phyloP scores from a whole-genome alignment of 2,797 vertebrate genomes.

The Knipowitschia caucasica region DNA sequence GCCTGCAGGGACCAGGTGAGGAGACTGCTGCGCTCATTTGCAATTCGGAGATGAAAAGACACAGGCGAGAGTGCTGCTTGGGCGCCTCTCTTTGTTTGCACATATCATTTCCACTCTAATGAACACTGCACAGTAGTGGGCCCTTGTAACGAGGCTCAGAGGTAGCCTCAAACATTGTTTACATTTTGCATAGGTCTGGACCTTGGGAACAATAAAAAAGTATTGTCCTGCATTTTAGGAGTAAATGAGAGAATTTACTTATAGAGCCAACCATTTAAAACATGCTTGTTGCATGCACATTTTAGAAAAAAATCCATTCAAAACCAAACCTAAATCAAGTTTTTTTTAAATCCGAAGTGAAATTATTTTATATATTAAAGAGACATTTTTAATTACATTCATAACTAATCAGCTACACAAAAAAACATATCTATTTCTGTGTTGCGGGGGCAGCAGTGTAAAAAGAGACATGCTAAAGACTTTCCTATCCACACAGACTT shows the following conservation, averaged over 20 bases:
- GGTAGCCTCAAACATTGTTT: slow-evolving; percentile 65
- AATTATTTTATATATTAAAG: too few relatives aligned
- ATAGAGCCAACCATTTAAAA: too few relatives aligned
- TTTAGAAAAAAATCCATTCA: too few relatives aligned
- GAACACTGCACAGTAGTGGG: slow-evolving; percentile 63
- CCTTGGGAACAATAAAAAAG: slow-evolving; percentile 40
- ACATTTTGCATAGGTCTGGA: slow-evolving; percentile 60
- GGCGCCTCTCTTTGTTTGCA: slow-evolving; percentile 74
- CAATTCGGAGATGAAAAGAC: slow-evolving; percentile 70
- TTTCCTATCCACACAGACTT: too few relatives aligned
- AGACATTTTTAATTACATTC: too few relatives aligned
- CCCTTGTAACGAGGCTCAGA: slow-evolving; percentile 61
- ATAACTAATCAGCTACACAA: too few relatives aligned
- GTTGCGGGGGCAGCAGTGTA: too few relatives aligned
- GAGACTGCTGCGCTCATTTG: slow-evolving; percentile 71
- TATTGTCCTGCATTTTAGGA: slow-evolving; percentile 30
- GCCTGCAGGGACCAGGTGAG: slow-evolving; percentile 74
- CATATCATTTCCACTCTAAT: slow-evolving; percentile 77
- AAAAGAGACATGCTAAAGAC: too few relatives aligned
- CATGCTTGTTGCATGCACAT: too few relatives aligned
- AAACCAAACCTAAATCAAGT: too few relatives aligned
- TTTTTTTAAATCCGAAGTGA: too few relatives aligned
- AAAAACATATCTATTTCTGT: too few relatives aligned
- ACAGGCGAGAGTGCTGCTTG: slow-evolving; percentile 57
- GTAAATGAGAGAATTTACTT: slow-evolving; percentile 32